phyloP scores from a whole-genome alignment of 2,797 vertebrate species.

The Epinephelus awoara region DNA sequence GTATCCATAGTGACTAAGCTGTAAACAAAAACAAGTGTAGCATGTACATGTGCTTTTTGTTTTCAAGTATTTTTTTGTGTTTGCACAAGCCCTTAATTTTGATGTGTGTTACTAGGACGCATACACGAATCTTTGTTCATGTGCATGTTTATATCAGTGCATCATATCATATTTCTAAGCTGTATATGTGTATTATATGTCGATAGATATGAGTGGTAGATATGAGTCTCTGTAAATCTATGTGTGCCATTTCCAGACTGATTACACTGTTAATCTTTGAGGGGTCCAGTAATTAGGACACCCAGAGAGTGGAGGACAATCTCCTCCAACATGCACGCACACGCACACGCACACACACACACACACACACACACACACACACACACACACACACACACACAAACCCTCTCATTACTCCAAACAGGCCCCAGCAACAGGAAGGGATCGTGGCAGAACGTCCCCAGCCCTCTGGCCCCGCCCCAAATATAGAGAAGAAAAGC shows the following conservation, averaged over 20 bases:
- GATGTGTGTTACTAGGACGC: no score
- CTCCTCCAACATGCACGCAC: conserved; percentile 19
- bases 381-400: conserved; percentile 11
- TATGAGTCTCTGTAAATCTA: background rate
- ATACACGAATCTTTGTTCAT: background rate
- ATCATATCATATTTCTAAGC: background rate
- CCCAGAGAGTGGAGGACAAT: conserved; percentile 20
- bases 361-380: conserved; percentile 13
- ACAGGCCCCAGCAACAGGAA: conserved; percentile 35
- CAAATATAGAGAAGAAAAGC: background rate
- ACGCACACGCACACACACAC: background rate
- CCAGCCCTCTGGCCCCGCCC: background rate
- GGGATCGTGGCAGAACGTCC: conserved; percentile 6
- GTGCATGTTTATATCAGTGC: background rate
- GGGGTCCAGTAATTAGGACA: conserved; percentile 53
- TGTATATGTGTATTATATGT: background rate
- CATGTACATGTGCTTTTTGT: conserved; percentile 15
- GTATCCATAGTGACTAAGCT: conserved; percentile 67
- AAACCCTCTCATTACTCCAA: conserved; percentile 9
- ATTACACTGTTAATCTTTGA: conserved; percentile 46
- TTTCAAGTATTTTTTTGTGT: background rate
- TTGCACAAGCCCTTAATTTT: background rate
- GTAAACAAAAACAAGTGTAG: conserved; percentile 72
- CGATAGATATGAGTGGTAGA: no score
- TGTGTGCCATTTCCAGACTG: conserved; percentile 26